Evolutionary conservation across 1,140 invertebrate genomes (phyloP).

Genomic region (Hetaerina americana): DNA sequence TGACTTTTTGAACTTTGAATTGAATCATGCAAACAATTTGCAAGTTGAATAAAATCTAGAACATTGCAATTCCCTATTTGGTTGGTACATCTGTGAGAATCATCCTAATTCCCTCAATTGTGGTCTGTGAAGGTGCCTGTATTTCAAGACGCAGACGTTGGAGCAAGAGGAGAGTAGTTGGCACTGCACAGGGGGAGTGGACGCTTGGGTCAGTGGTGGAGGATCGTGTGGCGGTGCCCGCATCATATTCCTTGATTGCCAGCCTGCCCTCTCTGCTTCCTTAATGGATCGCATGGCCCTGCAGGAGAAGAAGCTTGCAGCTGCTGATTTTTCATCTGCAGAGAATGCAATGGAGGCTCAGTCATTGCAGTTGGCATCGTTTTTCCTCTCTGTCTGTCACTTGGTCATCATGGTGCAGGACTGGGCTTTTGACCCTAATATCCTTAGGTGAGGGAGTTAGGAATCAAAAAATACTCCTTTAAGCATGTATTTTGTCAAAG

Average conservation of each 20-base stretch:
- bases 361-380: conserved; percentile 65
- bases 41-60: too few relatives aligned
- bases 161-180: conserved; percentile 35
- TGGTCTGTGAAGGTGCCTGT: too few relatives aligned
- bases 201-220: conserved; percentile 46
- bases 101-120: too few relatives aligned
- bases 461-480: conserved; percentile 61
- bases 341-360: conserved; percentile 57
- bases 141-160: conserved; percentile 35
- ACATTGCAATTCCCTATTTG: too few relatives aligned
- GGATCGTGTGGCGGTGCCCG: conserved; percentile 18
- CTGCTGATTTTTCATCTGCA: conserved; percentile 40
- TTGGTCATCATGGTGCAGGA: conserved; percentile 74
- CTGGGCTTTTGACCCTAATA: conserved; percentile 66
- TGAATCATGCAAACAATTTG: too few relatives aligned
- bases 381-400: conserved; percentile 80
- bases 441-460: conserved; percentile 37
- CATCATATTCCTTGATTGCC: conserved; percentile 46
- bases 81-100: too few relatives aligned
- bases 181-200: conserved; percentile 47
- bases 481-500: too few relatives aligned
- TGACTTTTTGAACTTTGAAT: too few relatives aligned
- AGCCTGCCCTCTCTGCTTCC: conserved; percentile 49
- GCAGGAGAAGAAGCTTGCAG: conserved; percentile 32
- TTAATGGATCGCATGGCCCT: conserved; percentile 40